Base-by-base conservation (phyloP, 1,140 invertebrate species). In the Magallana gigas region DNA sequence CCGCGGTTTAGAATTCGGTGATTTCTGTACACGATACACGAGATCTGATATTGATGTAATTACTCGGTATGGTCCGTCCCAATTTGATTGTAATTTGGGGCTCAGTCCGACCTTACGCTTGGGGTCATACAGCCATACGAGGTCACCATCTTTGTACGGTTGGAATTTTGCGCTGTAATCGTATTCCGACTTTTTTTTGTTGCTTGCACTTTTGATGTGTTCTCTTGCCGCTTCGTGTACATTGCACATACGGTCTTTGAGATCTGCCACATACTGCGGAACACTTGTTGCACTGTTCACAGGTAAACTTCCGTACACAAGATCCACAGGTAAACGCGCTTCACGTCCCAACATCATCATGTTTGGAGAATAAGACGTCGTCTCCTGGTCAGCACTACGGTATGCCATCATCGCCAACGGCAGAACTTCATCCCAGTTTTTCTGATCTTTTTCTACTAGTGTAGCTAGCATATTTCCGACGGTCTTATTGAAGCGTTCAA, bases 401-500 rank as follows among this genome's bases (percentile, higher is more conserved):
- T 88, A 88, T 2, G 76, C 83, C 18, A 57, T 36, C 62, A 80
- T 85, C 14, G 87, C 59, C 1, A 85, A 71, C 12, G 85, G 85
- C 3, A 91, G 82, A 60, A 83, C 62, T 8, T 62, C 64, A 76
- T 91, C 89, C 90, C 87, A 91, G 58, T 90, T 81, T 1, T 18
- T 81, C 57, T 87, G 80, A 18, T 85, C 59, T 23, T 83, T 71
- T 6, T 18, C 8, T 8, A 84, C 48, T 14, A 80, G 95, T 91
- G 90, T 84, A 5, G 83, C 23, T 59, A 92, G 71, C 85, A 88
- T 88, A 29, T 88, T 81, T 48, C 85, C 76, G 7, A 92, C 68
- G 8, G 93, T 93, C 11, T 90, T 71, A 84, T 92, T 93, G 29
- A 92, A 87, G 62, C 93, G 85, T 59, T 93, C 90, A 48, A 91